A percentile compares a stretch with the other conserved stretches of the same genome.
Conservation (phyloP, 2,888 invertebrate genomes). For the Noctua janthe region DNA sequence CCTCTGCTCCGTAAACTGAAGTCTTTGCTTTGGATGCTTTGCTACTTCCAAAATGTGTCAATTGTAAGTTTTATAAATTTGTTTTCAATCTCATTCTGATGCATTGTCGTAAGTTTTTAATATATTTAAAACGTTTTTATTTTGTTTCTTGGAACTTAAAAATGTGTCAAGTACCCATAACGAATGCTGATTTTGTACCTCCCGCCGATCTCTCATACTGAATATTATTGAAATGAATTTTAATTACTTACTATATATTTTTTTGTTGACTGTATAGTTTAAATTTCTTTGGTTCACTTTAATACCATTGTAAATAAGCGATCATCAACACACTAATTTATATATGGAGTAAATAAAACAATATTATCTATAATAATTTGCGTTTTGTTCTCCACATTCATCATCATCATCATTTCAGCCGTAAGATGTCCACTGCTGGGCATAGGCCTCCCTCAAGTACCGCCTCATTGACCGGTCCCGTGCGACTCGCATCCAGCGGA, state of each 20-base stretch:
- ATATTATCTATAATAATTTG: constrained; percentile 51
- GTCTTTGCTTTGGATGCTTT: not conserved
- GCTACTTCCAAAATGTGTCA: not conserved
- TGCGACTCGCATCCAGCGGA: too few relatives aligned
- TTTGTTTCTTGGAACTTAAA: not conserved
- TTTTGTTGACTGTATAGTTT: constrained; percentile 20
- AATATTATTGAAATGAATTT: constrained; percentile 22
- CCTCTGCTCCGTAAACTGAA: not conserved
- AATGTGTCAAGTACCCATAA: not conserved
- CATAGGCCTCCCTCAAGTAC: too few relatives aligned
- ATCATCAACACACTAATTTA: constrained; percentile 46
- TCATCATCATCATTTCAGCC: too few relatives aligned
- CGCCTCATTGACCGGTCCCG: too few relatives aligned
- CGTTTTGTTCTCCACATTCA: constrained; percentile 47
- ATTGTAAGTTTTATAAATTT: constrained; percentile 3
- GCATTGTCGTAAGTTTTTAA: not conserved
- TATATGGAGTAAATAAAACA: constrained; percentile 58
- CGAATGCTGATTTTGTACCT: not conserved
- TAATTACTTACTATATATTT: not conserved
- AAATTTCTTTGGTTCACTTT: constrained; percentile 20
- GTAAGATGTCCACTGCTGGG: too few relatives aligned
- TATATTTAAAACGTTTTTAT: not conserved
- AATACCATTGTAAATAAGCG: constrained; percentile 55
- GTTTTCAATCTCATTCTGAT: not conserved
- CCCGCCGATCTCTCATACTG: not conserved